Percentiles rank a stretch among this genome's conserved stretches.
These are phyloP conservation scores for Oreonectes daqikongensis DNA, from an alignment of 2,797 vertebrate genomes.

Conservation along the genomic window DNA sequence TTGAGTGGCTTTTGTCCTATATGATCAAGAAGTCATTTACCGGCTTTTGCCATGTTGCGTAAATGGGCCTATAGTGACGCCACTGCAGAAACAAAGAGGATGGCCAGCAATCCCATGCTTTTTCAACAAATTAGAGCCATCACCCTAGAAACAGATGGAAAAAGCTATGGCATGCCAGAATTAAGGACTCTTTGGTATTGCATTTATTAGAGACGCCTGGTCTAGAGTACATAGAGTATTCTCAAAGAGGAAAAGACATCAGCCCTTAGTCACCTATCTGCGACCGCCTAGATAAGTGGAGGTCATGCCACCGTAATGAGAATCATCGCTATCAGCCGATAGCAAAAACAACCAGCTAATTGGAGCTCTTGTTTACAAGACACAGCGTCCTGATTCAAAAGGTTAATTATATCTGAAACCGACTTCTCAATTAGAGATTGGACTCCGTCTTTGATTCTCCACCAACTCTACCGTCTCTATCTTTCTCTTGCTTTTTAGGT, in stretches of 20 bases:
- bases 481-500: conserved; percentile 56
- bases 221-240: conserved; percentile 14
- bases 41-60: conserved; percentile 41
- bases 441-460: conserved; percentile 70
- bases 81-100: conserved; percentile 7
- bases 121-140: conserved; percentile 60
- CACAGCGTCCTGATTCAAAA: conserved; percentile 74
- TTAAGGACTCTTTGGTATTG: conserved; percentile 57
- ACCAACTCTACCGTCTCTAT: conserved; percentile 42
- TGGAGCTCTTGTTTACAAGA: conserved; percentile 72
- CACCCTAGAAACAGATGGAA: conserved; percentile 43
- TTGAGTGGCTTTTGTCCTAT: conserved; percentile 50
- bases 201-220: conserved; percentile 54
- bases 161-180: conserved; percentile 41
- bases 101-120: conserved; percentile 46
- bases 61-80: conserved; percentile 51
- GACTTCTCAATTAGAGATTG: conserved; percentile 78
- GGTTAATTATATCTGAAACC: conserved; percentile 82
- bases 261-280: conserved; percentile 62
- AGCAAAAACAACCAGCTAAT: conserved; percentile 77
- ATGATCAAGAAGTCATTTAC: conserved; percentile 55
- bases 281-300: conserved; percentile 72
- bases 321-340: conserved; percentile 79
- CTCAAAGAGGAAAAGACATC: conserved; percentile 56
- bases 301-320: conserved; percentile 78